Evolutionary conservation across 1,140 invertebrate genomes (phyloP).

Genomic region (Babylonia areolata): DNA sequence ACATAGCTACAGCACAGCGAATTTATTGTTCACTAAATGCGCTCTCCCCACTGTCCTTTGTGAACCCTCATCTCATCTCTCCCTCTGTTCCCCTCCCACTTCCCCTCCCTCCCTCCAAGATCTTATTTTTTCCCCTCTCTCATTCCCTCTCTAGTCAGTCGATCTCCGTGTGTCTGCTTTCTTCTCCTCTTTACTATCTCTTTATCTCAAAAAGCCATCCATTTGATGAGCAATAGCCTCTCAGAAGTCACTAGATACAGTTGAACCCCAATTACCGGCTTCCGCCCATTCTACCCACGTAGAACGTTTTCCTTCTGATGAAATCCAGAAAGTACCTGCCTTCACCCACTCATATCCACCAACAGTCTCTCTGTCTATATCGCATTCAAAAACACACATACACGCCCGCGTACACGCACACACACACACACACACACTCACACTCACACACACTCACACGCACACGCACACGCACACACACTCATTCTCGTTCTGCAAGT

Average conservation of each 20-base stretch:
- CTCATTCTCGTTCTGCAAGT: neutral
- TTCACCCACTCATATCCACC: neutral
- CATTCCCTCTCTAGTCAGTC: too few relatives aligned
- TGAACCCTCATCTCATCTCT: neutral
- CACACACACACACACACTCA: neutral
- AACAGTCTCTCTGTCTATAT: neutral
- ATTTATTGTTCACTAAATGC: too few relatives aligned
- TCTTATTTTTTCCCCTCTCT: neutral
- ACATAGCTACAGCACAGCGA: too few relatives aligned
- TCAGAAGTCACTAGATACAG: too few relatives aligned
- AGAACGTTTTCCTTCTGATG: too few relatives aligned
- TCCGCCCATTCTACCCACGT: too few relatives aligned
- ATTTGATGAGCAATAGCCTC: too few relatives aligned
- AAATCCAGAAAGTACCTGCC: neutral
- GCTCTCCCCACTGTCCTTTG: too few relatives aligned
- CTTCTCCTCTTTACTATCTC: too few relatives aligned
- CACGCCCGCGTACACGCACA: neutral
- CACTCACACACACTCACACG: neutral
- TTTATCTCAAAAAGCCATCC: too few relatives aligned
- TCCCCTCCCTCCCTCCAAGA: neutral
- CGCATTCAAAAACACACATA: neutral
- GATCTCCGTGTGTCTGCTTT: too few relatives aligned
- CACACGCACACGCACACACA: constrained; percentile 2
- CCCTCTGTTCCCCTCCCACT: neutral
- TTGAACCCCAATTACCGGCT: too few relatives aligned